These are phyloP conservation scores for Hymenochirus boettgeri DNA, from an alignment of 2,113 vertebrate genomes.

Conservation along the genomic window DNA sequence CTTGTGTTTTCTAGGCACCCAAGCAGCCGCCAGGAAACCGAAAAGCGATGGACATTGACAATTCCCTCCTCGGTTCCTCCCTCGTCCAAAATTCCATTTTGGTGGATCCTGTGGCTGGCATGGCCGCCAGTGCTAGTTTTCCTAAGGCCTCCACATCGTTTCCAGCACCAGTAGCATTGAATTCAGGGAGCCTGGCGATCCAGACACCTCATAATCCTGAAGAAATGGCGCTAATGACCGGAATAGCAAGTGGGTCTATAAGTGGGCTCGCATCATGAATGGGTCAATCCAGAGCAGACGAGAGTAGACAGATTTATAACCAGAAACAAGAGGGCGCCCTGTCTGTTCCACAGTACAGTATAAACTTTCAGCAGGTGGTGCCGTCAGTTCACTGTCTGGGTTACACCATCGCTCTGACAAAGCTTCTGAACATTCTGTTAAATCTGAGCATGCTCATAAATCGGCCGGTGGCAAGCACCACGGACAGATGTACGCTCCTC, in stretches of 20 bases:
- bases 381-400: constrained; percentile 65
- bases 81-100: constrained; percentile 79
- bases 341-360: constrained; percentile 61
- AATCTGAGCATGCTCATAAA: constrained; percentile 80
- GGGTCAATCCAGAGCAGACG: constrained; percentile 75
- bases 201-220: constrained; percentile 73
- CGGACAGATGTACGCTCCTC: constrained; percentile 60
- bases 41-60: constrained; percentile 81
- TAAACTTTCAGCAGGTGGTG: constrained; percentile 66
- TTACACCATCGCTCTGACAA: constrained; percentile 78
- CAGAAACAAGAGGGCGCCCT: constrained; percentile 73
- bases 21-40: constrained; percentile 91
- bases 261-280: constrained; percentile 83
- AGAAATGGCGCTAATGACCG: constrained; percentile 65
- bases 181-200: constrained; percentile 71
- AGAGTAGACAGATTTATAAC: constrained; percentile 68
- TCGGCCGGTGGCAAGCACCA: constrained; percentile 67
- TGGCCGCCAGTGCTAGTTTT: constrained; percentile 74
- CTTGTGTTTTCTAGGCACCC: constrained; percentile 79
- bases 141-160: constrained; percentile 79
- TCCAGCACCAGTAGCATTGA: constrained; percentile 73
- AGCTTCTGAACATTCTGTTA: constrained; percentile 70
- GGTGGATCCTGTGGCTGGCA: constrained; percentile 71
- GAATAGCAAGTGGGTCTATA: constrained; percentile 75
- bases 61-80: constrained; percentile 74